phyloP scores from a whole-genome alignment of 2,888 invertebrate species.

The Cheilosia soror region DNA sequence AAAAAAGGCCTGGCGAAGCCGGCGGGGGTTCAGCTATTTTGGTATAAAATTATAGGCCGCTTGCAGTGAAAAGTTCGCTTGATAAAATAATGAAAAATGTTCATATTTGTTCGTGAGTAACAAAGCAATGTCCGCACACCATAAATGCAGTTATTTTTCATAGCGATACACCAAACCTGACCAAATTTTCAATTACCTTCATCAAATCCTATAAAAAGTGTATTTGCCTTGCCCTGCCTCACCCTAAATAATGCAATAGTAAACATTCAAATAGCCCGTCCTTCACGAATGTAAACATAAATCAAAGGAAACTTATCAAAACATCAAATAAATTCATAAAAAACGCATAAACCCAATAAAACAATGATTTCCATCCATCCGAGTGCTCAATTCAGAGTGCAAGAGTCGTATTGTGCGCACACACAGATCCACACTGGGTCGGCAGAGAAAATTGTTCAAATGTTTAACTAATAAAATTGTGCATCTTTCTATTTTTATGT shows the following conservation, averaged over 20 bases:
- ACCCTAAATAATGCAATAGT: background rate
- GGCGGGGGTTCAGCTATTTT: no score
- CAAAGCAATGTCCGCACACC: no score
- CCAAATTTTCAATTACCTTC: background rate
- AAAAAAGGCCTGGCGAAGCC: no score
- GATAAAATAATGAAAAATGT: no score
- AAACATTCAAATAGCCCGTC: background rate
- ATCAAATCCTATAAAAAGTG: background rate
- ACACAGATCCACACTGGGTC: background rate
- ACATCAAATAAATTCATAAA: conserved; percentile 49
- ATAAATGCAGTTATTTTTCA: no score
- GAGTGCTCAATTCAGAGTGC: conserved; percentile 21
- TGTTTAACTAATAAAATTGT: conserved; percentile 65
- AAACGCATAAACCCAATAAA: conserved; percentile 31
- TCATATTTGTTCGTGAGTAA: no score
- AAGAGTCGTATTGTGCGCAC: conserved; percentile 2
- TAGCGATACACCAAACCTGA: background rate
- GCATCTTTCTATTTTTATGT: conserved; percentile 67
- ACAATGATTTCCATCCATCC: conserved; percentile 6
- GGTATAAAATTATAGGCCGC: no score
- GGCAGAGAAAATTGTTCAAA: conserved; percentile 7
- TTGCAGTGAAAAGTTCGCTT: no score
- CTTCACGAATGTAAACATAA: conserved; percentile 3
- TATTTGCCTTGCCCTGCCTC: background rate
- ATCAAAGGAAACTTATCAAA: conserved; percentile 39